phyloP scores from a whole-genome alignment of 2,113 vertebrate species.

The Seriola quinqueradiata region DNA sequence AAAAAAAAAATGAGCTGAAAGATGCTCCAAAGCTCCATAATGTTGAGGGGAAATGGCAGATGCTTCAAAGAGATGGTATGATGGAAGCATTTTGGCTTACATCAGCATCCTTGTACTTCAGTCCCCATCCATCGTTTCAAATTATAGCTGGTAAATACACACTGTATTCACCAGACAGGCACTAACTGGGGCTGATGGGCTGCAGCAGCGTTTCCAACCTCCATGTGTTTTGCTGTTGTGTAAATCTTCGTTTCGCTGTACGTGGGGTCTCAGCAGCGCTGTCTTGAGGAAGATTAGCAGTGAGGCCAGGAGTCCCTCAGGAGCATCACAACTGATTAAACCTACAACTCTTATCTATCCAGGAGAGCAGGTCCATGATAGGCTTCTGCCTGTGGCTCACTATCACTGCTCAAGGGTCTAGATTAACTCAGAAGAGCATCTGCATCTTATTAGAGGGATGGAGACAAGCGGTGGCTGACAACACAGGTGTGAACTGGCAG shows the following conservation, averaged over 20 bases:
- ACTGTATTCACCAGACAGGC: conserved; percentile 15
- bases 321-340: conserved; percentile 66
- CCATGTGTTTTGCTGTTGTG: conserved; percentile 47
- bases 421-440: conserved; percentile 47
- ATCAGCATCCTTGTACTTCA: not conserved
- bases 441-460: conserved; percentile 22
- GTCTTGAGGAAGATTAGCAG: conserved; percentile 50
- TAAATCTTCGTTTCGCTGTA: conserved; percentile 54
- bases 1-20: not conserved
- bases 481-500: conserved; percentile 12
- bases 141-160: too few species aligned
- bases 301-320: conserved; percentile 27
- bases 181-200: conserved; percentile 38
- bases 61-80: not conserved
- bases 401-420: conserved; percentile 31
- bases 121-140: too few species aligned
- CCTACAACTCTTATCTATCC: conserved; percentile 56
- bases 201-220: conserved; percentile 15
- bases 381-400: conserved; percentile 38
- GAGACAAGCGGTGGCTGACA: conserved; percentile 9
- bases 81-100: not conserved
- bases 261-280: conserved; percentile 31
- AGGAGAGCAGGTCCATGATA: conserved; percentile 38
- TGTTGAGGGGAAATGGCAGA: not conserved
- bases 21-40: not conserved